These are phyloP conservation scores for Lysandra coridon DNA, from an alignment of 2,888 invertebrate species.

Conservation along the genomic window DNA sequence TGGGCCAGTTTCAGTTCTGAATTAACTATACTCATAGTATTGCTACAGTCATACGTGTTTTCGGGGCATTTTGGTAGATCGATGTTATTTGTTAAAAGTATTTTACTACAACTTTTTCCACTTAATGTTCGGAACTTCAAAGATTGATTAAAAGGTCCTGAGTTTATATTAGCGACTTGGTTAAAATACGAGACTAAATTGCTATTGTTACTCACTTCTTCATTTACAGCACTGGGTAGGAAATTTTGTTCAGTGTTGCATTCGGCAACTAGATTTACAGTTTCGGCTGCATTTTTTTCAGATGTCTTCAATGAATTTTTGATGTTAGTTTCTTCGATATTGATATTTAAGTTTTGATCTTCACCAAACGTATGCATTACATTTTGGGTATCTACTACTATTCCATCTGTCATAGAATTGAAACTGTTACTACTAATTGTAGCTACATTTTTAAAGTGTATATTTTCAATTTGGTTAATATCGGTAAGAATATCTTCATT, in stretches of 20 bases:
- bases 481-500: not conserved
- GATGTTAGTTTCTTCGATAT: not conserved
- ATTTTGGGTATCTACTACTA: not conserved
- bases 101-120: not conserved
- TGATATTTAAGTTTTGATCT: not conserved
- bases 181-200: not conserved
- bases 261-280: not conserved
- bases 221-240: not conserved
- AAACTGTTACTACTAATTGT: not conserved
- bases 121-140: not conserved
- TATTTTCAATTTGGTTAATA: not conserved
- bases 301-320: not conserved
- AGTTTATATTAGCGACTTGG: not conserved
- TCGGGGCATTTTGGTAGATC: not conserved
- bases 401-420: not conserved
- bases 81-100: not conserved
- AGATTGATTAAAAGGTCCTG: not conserved
- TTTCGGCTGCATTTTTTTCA: not conserved
- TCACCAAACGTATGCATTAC: not conserved
- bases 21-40: not conserved
- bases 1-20: not conserved
- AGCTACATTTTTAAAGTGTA: not conserved
- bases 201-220: not conserved
- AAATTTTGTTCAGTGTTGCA: not conserved
- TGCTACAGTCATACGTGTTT: not conserved